A percentile compares a stretch with the other conserved stretches of the same genome.
Evolutionary conservation across 2,797 vertebrate species (phyloP).

Genomic region (Sciurus carolinensis): DNA sequence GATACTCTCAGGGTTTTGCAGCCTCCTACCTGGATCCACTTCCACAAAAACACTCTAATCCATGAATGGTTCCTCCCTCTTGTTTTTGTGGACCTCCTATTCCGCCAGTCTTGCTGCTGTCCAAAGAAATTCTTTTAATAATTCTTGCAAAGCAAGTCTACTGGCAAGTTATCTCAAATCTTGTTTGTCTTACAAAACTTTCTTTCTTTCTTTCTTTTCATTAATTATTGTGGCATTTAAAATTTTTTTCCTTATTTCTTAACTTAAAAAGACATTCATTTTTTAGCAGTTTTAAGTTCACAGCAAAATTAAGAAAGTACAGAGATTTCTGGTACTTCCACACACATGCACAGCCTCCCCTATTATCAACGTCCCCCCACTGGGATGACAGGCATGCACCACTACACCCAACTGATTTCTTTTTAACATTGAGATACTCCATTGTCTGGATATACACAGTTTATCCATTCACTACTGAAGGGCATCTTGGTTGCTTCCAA

Average conservation of each 20-base stretch:
- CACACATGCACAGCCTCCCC: neutral
- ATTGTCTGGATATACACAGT: neutral
- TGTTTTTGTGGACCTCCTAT: neutral
- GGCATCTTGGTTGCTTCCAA: neutral
- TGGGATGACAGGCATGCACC: too few relatives aligned
- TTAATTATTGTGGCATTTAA: too few relatives aligned
- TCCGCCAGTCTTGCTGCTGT: neutral
- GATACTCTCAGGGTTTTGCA: neutral
- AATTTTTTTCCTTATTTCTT: neutral
- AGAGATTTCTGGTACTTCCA: neutral
- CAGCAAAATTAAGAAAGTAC: neutral
- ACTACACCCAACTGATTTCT: neutral
- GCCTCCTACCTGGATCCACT: neutral
- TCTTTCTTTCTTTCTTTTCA: too few relatives aligned
- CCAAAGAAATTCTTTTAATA: neutral
- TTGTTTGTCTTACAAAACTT: neutral
- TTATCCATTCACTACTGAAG: neutral
- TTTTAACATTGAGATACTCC: neutral
- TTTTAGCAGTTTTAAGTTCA: neutral
- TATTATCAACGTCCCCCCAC: neutral
- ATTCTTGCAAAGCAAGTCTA: neutral
- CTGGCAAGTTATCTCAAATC: neutral
- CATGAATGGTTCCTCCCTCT: neutral
- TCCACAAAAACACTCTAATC: neutral
- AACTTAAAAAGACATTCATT: neutral